Evolutionary conservation across 2,888 invertebrate genomes (phyloP).

Genomic region (Drosophila hamatofila): DNA sequence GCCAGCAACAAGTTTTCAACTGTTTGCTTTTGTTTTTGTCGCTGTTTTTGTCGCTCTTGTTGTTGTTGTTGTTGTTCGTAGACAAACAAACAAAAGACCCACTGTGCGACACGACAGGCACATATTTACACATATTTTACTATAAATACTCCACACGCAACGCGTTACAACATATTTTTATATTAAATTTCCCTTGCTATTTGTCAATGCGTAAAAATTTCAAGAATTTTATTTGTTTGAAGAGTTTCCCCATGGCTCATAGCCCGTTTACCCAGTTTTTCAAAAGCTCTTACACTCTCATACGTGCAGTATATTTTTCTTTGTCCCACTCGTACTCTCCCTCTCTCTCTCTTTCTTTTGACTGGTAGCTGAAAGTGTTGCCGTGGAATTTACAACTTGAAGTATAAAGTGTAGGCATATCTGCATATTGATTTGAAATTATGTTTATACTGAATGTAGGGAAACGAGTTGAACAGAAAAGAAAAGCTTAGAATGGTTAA

Average conservation of each 20-base stretch:
- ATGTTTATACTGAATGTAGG: slow-evolving; percentile 5
- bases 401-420: slow-evolving; percentile 15
- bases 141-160: slow-evolving; percentile 42
- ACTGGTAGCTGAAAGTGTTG: slow-evolving; percentile 47
- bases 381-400: slow-evolving; percentile 40
- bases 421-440: slow-evolving; percentile 10
- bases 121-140: slow-evolving; percentile 51
- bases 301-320: too few relatives aligned
- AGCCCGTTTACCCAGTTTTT: slow-evolving; percentile 17
- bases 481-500: too few relatives aligned
- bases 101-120: slow-evolving; percentile 23
- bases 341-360: neutral
- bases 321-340: neutral
- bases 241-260: slow-evolving; percentile 27
- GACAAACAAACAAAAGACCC: slow-evolving; percentile 51
- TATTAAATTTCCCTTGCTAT: slow-evolving; percentile 60
- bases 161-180: slow-evolving; percentile 63
- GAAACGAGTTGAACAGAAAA: neutral
- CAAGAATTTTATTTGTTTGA: slow-evolving; percentile 41
- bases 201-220: slow-evolving; percentile 56
- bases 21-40: slow-evolving; percentile 26
- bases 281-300: neutral
- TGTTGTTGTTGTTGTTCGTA: slow-evolving; percentile 19
- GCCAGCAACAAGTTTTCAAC: slow-evolving; percentile 68
- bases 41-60: neutral